Percentiles rank a stretch among this genome's conserved stretches.
phyloP scores from a whole-genome alignment of 2,888 invertebrate genomes.

The Cenopis cana region DNA sequence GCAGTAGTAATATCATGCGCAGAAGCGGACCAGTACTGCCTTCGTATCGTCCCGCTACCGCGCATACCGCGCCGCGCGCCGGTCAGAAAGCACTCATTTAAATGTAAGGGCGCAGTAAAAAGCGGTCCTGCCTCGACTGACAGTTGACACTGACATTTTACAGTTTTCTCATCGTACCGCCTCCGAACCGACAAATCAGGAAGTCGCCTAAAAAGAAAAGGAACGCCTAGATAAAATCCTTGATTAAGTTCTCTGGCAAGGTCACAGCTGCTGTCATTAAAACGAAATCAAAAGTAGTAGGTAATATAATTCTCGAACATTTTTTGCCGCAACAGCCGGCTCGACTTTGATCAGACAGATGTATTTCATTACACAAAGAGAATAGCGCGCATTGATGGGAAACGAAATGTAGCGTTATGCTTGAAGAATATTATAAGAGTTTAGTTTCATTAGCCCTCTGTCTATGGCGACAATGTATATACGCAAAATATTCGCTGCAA shows the following conservation, averaged over 20 bases:
- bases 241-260: conserved; percentile 54
- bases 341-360: conserved; percentile 52
- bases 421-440: conserved; percentile 53
- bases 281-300: conserved; percentile 69
- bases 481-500: background rate
- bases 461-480: background rate
- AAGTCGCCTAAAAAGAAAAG: background rate
- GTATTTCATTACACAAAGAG: conserved; percentile 60
- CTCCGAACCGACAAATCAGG: too few species aligned
- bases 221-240: conserved; percentile 53
- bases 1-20: too few species aligned
- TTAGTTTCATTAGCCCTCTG: conserved; percentile 36
- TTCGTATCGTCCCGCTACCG: too few species aligned
- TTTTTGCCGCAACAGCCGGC: conserved; percentile 56
- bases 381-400: conserved; percentile 50
- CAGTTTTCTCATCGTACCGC: too few species aligned
- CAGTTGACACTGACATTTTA: too few species aligned
- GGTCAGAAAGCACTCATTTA: too few species aligned
- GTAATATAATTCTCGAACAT: conserved; percentile 65
- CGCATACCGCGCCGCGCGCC: too few species aligned
- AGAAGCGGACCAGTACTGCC: too few species aligned
- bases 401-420: conserved; percentile 49
- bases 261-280: conserved; percentile 61
- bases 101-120: too few species aligned
- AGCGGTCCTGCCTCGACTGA: too few species aligned